Percentiles rank a stretch among this genome's conserved stretches.
These are phyloP conservation scores for Setophaga kirtlandii DNA, from an alignment of 2,113 vertebrate species.

Conservation along the genomic window DNA sequence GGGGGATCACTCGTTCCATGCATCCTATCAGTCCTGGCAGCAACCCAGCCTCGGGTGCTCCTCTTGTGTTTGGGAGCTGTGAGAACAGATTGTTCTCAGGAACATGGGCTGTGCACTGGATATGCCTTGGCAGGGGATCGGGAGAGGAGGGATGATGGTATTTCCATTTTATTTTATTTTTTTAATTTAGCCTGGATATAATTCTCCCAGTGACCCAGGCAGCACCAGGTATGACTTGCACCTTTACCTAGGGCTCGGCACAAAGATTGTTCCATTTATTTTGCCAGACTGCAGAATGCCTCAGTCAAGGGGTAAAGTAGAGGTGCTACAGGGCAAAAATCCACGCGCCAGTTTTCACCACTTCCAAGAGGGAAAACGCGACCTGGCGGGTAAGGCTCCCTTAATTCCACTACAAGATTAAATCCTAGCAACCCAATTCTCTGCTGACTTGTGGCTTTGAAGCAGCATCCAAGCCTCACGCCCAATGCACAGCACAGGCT, in stretches of 20 bases:
- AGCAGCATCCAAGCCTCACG: background rate
- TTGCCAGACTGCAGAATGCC: background rate
- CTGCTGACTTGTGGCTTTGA: background rate
- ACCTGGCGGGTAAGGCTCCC: background rate
- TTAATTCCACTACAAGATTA: background rate
- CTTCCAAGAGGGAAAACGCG: accelerated
- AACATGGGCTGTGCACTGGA: background rate
- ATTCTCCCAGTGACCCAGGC: background rate
- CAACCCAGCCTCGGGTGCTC: constrained; percentile 1
- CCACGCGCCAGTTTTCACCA: background rate
- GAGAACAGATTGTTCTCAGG: constrained; percentile 33
- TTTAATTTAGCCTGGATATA: background rate
- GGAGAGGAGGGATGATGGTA: background rate
- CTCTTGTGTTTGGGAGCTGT: background rate
- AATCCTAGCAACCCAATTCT: constrained; percentile 26
- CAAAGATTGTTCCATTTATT: background rate
- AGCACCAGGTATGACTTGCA: background rate
- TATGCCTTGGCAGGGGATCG: background rate
- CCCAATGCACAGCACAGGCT: background rate
- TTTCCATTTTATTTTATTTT: background rate
- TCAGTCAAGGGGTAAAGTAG: background rate
- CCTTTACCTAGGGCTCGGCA: background rate
- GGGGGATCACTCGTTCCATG: background rate
- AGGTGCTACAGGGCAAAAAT: background rate
- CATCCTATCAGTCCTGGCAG: constrained; percentile 25